Percentiles rank a stretch among this genome's conserved stretches.
Conservation (phyloP, 2,797 vertebrate genomes). For the Champsocephalus gunnari region DNA sequence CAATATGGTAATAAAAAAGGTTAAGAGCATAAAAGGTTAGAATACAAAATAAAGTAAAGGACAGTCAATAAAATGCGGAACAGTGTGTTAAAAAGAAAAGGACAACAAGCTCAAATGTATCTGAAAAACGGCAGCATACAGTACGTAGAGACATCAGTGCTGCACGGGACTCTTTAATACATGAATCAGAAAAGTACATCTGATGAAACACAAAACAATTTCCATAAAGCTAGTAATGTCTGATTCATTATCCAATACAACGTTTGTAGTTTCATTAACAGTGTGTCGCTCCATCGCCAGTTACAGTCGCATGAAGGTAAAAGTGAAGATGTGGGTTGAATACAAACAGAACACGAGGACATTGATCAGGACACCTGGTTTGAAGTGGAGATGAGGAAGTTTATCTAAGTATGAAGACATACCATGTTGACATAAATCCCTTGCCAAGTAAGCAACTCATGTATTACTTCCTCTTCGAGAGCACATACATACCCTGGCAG, state of each 20-base stretch:
- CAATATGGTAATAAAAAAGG: too few relatives aligned
- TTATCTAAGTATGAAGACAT: neutral
- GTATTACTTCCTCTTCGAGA: neutral
- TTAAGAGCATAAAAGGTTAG: too few relatives aligned
- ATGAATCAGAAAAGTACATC: neutral
- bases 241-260: too few relatives aligned
- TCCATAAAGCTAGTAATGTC: too few relatives aligned
- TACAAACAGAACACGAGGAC: neutral
- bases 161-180: neutral
- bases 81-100: neutral
- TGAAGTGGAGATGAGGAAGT: neutral
- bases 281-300: neutral
- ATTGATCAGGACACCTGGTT: neutral
- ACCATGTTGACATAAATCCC: neutral
- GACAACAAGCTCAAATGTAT: neutral
- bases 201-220: too few relatives aligned
- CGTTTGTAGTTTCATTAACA: too few relatives aligned
- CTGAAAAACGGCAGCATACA: neutral
- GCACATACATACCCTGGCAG: slow-evolving; percentile 68
- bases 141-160: neutral
- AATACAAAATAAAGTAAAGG: too few relatives aligned
- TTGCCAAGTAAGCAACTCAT: neutral
- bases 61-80: too few relatives aligned
- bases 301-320: neutral
- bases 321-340: neutral